Evolutionary conservation across 2,888 invertebrate genomes (phyloP).

Genomic region (Microctonus aethiopoides): DNA sequence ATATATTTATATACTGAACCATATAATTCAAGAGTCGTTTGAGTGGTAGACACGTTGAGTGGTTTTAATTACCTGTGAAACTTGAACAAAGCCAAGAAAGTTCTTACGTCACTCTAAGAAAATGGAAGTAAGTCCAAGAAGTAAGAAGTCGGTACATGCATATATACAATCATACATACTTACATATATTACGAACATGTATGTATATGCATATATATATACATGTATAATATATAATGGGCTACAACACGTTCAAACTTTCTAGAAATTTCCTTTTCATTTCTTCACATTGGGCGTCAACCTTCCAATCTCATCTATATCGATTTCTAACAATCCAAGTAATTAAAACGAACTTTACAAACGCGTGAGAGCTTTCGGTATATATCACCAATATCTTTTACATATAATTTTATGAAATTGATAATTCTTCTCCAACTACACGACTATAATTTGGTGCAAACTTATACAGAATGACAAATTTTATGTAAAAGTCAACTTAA

Average conservation of each 20-base stretch:
- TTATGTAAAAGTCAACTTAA: no score
- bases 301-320: constrained; percentile 42
- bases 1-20: no score
- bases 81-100: constrained; percentile 46
- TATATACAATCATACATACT: neutral
- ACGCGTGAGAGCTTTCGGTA: neutral
- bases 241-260: constrained; percentile 3
- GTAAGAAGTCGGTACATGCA: constrained; percentile 2
- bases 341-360: constrained; percentile 46
- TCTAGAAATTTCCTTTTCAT: constrained; percentile 38
- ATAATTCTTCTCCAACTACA: neutral
- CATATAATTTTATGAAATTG: neutral
- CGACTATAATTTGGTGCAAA: no score
- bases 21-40: constrained; percentile 41
- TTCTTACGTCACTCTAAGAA: constrained; percentile 48
- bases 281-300: constrained; percentile 29
- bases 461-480: no score
- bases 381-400: neutral
- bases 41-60: constrained; percentile 51
- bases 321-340: constrained; percentile 38
- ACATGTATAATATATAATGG: constrained; percentile 26
- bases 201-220: constrained; percentile 1
- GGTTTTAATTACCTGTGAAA: constrained; percentile 56
- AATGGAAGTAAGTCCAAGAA: constrained; percentile 1
- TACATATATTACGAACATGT: no score